Conservation (phyloP, 2,888 invertebrate genomes). For the Stictocephala bisonia region DNA sequence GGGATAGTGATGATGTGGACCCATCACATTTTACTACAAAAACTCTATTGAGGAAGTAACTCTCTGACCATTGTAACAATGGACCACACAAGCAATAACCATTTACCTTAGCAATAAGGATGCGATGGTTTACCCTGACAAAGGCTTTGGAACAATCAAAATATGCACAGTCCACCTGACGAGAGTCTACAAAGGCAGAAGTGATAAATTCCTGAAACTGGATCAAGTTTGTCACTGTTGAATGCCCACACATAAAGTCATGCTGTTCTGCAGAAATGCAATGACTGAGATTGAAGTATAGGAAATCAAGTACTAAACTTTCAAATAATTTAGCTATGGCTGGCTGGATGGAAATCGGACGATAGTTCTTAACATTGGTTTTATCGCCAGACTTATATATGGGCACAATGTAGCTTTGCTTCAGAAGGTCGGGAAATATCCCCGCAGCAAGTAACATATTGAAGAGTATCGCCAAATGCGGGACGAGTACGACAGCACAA, state of each 20-base stretch:
- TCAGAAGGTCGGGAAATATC: no score
- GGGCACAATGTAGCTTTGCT: no score
- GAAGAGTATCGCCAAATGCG: no score
- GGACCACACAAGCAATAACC: no score
- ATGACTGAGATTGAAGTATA: background rate
- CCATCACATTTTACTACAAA: constrained; percentile 12
- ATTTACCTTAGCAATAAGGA: constrained; percentile 5
- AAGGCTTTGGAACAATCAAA: background rate
- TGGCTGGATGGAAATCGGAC: no score
- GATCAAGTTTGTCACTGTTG: no score
- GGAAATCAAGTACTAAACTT: background rate
- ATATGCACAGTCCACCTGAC: constrained; percentile 7
- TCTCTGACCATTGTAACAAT: no score
- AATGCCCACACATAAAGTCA: no score
- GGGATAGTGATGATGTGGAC: background rate
- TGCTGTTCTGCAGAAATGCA: background rate
- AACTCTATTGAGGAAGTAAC: background rate
- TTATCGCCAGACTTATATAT: no score
- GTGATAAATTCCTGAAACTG: background rate
- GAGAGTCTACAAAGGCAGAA: background rate
- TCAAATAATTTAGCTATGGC: background rate
- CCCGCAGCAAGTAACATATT: no score
- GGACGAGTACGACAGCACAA: no score
- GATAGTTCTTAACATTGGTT: no score
- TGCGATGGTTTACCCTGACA: background rate